Base-by-base conservation (phyloP, 2,888 invertebrate genomes). In the Amorpha juglandis region DNA sequence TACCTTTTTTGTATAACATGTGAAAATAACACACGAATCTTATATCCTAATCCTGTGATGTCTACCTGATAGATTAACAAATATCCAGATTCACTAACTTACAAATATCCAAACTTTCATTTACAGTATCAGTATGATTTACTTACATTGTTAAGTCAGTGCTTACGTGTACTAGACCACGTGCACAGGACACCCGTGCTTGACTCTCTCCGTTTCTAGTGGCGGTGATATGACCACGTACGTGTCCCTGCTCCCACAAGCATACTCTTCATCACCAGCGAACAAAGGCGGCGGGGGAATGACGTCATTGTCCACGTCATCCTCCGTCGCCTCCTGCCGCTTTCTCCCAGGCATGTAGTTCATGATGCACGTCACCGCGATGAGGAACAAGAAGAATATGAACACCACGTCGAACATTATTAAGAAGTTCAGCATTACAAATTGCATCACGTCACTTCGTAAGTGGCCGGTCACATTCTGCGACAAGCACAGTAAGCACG, bases 361-460 rank as follows among this genome's bases (percentile, higher is more conserved):
- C 87, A 96, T 96, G 79, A 97, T 94, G 85, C 97, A 97, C 74
- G 97, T 97, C 79, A 97, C 96, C 75, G 96, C 97, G 82, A 97
- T 96, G 87, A 97, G 95, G 93, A 97, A 97, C 87, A 97, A 94
- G 94, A 97, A 97, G 92, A 97, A 97, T 93, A 97, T 95, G 94
- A 97, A 97, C 92, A 97, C 97, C 90, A 97, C 95, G 94, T 97
- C 97, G 95, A 97, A 97, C 96, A 97, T 97, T 94, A 97, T 95
- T 90, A 97, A 95, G 84, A 97, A 97, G 94, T 97, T 97, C 93
- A 97, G 95, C 95, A 96, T 96, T 95, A 97, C 95, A 87, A 97
- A 95, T 95, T 96, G 96, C 97, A 97, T 97, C 94, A 94, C 94
- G 94, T 79, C 81, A 82, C 80, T 76, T 64, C 69, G 73, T 72